Conservation (phyloP, 2,113 vertebrate species). For the Scytalopus superciliaris region DNA sequence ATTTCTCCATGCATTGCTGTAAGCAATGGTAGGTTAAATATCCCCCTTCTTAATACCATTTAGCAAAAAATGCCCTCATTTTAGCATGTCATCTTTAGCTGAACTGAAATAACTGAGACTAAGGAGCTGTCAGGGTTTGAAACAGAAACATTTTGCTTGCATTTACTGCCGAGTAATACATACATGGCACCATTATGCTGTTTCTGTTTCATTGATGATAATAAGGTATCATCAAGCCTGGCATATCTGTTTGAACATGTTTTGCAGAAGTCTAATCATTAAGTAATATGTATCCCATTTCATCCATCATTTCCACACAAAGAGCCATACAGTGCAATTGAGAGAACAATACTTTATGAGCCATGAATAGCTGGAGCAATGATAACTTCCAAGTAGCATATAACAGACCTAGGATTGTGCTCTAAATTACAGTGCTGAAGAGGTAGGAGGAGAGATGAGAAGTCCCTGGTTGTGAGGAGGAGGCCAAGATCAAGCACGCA, state of each 20-base stretch:
- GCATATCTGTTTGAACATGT: constrained; percentile 52
- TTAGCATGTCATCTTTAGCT: constrained; percentile 46
- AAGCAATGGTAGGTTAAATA: constrained; percentile 66
- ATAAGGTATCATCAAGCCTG: constrained; percentile 43
- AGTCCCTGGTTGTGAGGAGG: neutral
- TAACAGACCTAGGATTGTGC: neutral
- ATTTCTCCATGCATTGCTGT: constrained; percentile 56
- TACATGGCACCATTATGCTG: neutral
- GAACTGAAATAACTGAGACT: constrained; percentile 53
- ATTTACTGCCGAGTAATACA: constrained; percentile 36
- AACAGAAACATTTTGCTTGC: constrained; percentile 19
- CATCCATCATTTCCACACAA: constrained; percentile 45
- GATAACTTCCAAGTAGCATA: neutral
- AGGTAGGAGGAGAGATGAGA: neutral
- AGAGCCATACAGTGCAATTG: neutral
- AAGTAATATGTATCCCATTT: constrained; percentile 36
- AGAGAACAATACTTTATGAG: constrained; percentile 42
- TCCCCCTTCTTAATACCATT: constrained; percentile 55
- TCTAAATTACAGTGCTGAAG: neutral
- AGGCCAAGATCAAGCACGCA: neutral
- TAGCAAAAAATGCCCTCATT: constrained; percentile 63
- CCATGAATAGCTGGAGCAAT: constrained; percentile 26
- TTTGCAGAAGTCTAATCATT: constrained; percentile 50
- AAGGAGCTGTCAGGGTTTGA: constrained; percentile 20
- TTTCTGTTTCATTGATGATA: constrained; percentile 42